Base-by-base conservation (phyloP, 1,140 invertebrate genomes). In the Spodoptera litura region DNA sequence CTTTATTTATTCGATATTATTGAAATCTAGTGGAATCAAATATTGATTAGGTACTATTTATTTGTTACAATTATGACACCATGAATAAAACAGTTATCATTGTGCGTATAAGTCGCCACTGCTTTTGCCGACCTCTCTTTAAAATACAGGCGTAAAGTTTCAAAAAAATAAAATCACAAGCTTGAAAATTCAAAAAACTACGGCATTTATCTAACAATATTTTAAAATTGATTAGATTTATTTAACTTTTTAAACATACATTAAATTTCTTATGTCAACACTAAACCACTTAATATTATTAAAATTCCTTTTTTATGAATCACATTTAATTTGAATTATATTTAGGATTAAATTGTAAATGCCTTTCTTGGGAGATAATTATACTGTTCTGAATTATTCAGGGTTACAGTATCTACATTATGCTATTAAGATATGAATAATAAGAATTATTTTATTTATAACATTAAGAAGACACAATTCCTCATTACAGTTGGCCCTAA, bases 361-460 rank as follows among this genome's bases (percentile, higher is more conserved):
- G 51, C 44, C 56, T 71, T 44, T 71, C 52, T 31, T 53, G 3
- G 61, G 61, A 49, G 44, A 68, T 25, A 68, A 68, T 68, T 27
- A 52, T 53, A 52, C 64, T 71, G 68, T 56, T 55, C 52, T 71
- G 68, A 55, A 71, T 55, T 38, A 15, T 71, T 55, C 51, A 71
- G 52, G 61, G 61, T 55, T 71, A 64, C 51, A 71, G 52, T 71
- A 52, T 51, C 49, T 68, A 68, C 64, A 52, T 56, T 35, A 71
- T 52, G 15, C 52, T 71, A 71, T 70, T 55, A 25, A 71, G 68
- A 71, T 71, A 71, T 71, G 68, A 71, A 71, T 71, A 71, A 55
- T 71, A 55, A 55, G 68, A 56, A 35, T 35, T 71, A 71, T 71
- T 71, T 55, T 11, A 53, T 51, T 70, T 51, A 55, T 38, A 15